Evolutionary conservation across 1,140 invertebrate genomes (phyloP), one percentile per base, ranked within the genome.

Genomic region (Trichonephila clavipes): DNA sequence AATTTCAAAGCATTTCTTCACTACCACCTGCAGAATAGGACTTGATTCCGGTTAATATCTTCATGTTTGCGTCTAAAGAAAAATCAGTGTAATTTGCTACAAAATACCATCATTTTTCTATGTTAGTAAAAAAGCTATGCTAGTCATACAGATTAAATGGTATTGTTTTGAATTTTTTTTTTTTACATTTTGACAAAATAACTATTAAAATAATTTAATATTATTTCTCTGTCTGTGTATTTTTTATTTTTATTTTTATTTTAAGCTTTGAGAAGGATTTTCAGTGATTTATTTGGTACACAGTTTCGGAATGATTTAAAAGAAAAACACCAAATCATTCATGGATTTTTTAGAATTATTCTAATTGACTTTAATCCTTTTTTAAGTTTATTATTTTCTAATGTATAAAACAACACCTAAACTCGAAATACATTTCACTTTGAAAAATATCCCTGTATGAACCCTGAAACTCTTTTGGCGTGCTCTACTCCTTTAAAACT

Each of bases 161-260:
- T 72, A 72, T 72, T 72, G 69, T 72, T 72, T 72, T 72, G 1
- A 72, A 40, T 72, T 72, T 66, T 66, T 69, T 69, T 69, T 72
- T 72, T 72, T 72, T 72, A 34, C 24, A 34, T 72, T 72, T 72
- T 72, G 69, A 72, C 69, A 72, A 72, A 34, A 72, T 72, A 72
- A 72, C 24, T 72, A 72, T 72, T 72, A 72, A 72, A 72, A 72
- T 72, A 72, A 72, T 72, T 72, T 72, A 72, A 72, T 72, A 72
- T 34, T 34, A 72, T 72, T 28, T 40, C 34, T 24, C 28, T 72
- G 69, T 72, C 28, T 72, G 69, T 72, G 69, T 72, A 28, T 72
- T 34, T 34, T 28, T 72, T 72, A 40, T 28, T 28, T 28, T 28
- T 3, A 40, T 40, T 40, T 40, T 40, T 40, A 40, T 40, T 40